A percentile compares a stretch with the other conserved stretches of the same genome.
Evolutionary conservation across 2,113 vertebrate species (phyloP).

Genomic region (Bubo bubo): DNA sequence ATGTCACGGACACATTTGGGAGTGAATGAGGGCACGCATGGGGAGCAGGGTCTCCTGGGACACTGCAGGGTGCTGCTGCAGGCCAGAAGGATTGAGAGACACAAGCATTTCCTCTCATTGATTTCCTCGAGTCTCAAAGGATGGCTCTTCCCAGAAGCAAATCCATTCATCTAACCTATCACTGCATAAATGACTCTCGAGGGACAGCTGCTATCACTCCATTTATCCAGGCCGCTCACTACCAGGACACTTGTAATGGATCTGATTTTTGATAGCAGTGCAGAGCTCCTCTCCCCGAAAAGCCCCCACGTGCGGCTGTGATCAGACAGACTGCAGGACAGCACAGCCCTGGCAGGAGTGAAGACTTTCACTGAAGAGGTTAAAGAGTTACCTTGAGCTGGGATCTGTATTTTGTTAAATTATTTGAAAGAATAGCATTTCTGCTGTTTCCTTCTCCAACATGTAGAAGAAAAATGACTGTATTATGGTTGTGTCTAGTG

Average conservation of each 20-base stretch:
- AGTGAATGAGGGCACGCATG: not conserved
- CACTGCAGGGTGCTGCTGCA: not conserved
- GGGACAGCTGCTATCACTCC: not conserved
- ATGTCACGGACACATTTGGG: not conserved
- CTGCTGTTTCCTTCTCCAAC: conserved; percentile 70
- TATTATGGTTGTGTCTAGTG: conserved; percentile 68
- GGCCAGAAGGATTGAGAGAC: not conserved
- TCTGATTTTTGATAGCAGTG: not conserved
- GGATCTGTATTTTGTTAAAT: conserved; percentile 72
- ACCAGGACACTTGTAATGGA: not conserved
- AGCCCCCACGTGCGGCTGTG: not conserved
- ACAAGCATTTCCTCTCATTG: not conserved
- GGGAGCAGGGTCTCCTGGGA: not conserved
- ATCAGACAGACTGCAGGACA: conserved; percentile 20
- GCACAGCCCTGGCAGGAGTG: not conserved
- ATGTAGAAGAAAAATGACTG: conserved; percentile 69
- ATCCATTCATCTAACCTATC: not conserved
- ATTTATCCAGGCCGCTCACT: not conserved
- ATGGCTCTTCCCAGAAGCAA: not conserved
- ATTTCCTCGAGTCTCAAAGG: not conserved
- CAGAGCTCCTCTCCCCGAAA: not conserved
- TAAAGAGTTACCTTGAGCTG: conserved; percentile 68
- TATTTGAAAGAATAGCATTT: conserved; percentile 71
- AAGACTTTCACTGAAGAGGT: conserved; percentile 50
- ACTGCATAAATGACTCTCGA: not conserved